These are phyloP conservation scores for Coleophora flavipennella DNA, from an alignment of 2,888 invertebrate genomes.

Conservation along the genomic window DNA sequence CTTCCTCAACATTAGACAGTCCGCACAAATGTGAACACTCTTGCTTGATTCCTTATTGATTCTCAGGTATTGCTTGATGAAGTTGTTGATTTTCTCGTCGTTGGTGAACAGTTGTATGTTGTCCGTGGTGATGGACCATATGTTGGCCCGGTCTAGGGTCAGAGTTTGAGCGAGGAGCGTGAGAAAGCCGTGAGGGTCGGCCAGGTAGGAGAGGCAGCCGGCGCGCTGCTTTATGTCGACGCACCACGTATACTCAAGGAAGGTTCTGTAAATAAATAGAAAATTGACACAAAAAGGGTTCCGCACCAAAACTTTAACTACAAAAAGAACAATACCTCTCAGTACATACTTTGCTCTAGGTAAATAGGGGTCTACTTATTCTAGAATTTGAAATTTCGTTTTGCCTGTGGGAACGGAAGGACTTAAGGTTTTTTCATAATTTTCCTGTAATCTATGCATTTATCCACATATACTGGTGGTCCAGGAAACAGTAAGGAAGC, in stretches of 20 bases:
- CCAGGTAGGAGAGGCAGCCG: slow-evolving; percentile 88
- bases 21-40: slow-evolving; percentile 25
- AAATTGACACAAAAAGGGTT: no score
- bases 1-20: slow-evolving; percentile 28
- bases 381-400: no score
- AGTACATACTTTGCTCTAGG: no score
- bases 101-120: slow-evolving; percentile 83
- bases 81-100: slow-evolving; percentile 78
- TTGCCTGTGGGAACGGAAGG: no score
- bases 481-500: no score
- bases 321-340: no score
- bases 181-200: slow-evolving; percentile 87
- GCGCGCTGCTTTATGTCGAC: slow-evolving; percentile 91
- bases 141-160: slow-evolving; percentile 79
- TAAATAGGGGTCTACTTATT: no score
- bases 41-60: slow-evolving; percentile 28
- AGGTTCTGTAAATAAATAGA: slow-evolving; percentile 58
- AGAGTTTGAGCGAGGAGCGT: slow-evolving; percentile 84
- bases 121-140: slow-evolving; percentile 78
- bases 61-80: slow-evolving; percentile 79
- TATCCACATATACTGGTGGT: no score
- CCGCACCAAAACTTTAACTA: no score
- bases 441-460: no score
- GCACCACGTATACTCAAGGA: slow-evolving; percentile 78
- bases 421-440: no score